Evolutionary conservation across 2,797 vertebrate species (phyloP).

Genomic region (Helostoma temminkii): DNA sequence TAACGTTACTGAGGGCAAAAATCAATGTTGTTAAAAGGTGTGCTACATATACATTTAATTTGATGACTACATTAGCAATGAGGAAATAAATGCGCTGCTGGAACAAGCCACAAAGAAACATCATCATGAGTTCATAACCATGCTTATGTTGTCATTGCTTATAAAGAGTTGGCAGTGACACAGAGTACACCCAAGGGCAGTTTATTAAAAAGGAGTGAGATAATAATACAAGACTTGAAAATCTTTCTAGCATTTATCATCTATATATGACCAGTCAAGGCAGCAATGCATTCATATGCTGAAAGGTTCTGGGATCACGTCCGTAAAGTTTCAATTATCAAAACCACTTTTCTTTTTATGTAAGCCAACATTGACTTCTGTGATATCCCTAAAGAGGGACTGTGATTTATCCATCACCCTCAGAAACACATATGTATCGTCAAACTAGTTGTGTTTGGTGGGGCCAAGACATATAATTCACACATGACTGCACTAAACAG

Average conservation of each 20-base stretch:
- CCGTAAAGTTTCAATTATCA: conserved; percentile 57
- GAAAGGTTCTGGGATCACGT: conserved; percentile 50
- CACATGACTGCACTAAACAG: conserved; percentile 30
- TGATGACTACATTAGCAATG: conserved; percentile 6
- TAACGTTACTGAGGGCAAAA: conserved; percentile 14
- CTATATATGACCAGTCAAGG: conserved; percentile 28
- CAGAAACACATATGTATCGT: conserved; percentile 38
- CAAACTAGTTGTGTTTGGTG: conserved; percentile 22
- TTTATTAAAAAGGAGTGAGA: conserved; percentile 26
- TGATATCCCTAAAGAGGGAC: conserved; percentile 34
- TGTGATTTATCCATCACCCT: conserved; percentile 51
- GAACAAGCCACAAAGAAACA: conserved; percentile 10
- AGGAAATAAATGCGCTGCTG: conserved; percentile 11
- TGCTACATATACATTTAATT: conserved; percentile 3
- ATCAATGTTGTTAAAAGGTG: conserved; percentile 15
- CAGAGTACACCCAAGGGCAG: conserved; percentile 25
- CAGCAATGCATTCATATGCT: conserved; percentile 33
- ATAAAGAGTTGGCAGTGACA: conserved; percentile 26
- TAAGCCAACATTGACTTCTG: conserved; percentile 32
- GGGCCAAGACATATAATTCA: conserved; percentile 34
- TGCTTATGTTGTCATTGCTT: conserved; percentile 41
- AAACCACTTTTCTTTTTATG: conserved; percentile 41
- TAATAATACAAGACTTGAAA: conserved; percentile 41
- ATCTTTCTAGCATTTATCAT: conserved; percentile 35
- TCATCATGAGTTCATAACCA: conserved; percentile 9